Percentiles rank a stretch among this genome's conserved stretches.
Evolutionary conservation across 1,140 invertebrate genomes (phyloP).

Genomic region (Penaeus chinensis): DNA sequence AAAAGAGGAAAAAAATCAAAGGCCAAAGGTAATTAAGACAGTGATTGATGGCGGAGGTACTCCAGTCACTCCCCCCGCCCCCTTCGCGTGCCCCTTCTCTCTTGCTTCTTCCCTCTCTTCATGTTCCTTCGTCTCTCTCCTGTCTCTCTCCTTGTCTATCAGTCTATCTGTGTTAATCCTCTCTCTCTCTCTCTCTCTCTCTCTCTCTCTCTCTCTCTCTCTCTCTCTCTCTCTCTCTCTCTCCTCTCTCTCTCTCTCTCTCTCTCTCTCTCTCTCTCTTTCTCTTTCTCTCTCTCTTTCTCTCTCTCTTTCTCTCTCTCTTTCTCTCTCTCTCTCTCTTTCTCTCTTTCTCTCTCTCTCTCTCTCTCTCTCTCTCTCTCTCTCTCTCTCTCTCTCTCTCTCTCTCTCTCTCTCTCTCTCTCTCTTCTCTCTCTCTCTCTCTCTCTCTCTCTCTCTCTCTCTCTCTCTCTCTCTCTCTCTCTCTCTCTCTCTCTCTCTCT

Average conservation of each 20-base stretch:
- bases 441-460: neutral
- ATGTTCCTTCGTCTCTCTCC: neutral
- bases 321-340: neutral
- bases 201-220: constrained; percentile 6
- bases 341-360: constrained; percentile 5
- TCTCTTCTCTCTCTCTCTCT: neutral
- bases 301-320: no score
- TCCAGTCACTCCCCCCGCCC: neutral
- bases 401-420: constrained; percentile 1
- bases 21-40: no score
- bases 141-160: neutral
- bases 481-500: neutral
- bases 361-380: neutral
- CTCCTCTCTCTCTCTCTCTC: neutral
- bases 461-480: neutral
- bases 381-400: neutral
- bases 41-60: no score
- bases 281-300: neutral
- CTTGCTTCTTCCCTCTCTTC: constrained; percentile 5
- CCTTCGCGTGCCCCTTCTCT: no score
- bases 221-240: neutral
- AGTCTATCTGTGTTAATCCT: neutral
- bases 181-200: constrained; percentile 7
- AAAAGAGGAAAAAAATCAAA: no score
- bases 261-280: neutral